Base-by-base conservation (phyloP, 2,888 invertebrate genomes). In the Lordiphosa andalusiaca region DNA sequence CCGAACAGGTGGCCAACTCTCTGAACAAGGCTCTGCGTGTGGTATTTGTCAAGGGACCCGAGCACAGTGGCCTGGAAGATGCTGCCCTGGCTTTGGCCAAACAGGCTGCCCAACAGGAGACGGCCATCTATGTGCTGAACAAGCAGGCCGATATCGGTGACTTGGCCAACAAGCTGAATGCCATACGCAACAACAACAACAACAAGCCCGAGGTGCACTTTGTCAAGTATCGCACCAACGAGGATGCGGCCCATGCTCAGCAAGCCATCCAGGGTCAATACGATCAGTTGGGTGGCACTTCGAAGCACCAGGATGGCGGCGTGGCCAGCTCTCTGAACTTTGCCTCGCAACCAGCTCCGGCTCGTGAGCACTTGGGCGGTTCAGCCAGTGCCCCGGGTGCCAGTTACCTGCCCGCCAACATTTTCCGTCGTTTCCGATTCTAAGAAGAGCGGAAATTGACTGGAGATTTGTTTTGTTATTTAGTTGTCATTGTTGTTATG, bases 71-170 rank as follows among this genome's bases (percentile, higher is more conserved):
- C 0, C 41, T 83, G 48, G 84, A 84, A 57, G 42, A 84, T 59
- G 84, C 81, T 12, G 84, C 81, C 10, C 49, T 81, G 37, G 62
- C 66, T n/a, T 53, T 83, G 44, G 84, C 82, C 16, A 83, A 72
- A 42, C 71, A 75, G 55, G 75, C 78, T 53, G 70, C 70, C 50
- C 55, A 83, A 21, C 75, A 83, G 30, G 66, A 74, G 44, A 83
- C 83, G 6, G 87, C 85, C 60, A 86, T 87, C 62, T 87, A 87
- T 71, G 87, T 87, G 16, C 75, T 87, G 4, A 81, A 74, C 70
- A 83, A 83, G 42, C 83, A 83, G 57, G 66, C 83, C 4, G 83
- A 83, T n/a, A 69, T 78, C 4, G 66, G 64, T 0, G 77, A 78
- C 53, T 59, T 83, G 64, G 73, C 78, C 55, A 59, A 55, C 67